phyloP scores from a whole-genome alignment of 2,113 vertebrate genomes.

The Eulemur macaco region DNA sequence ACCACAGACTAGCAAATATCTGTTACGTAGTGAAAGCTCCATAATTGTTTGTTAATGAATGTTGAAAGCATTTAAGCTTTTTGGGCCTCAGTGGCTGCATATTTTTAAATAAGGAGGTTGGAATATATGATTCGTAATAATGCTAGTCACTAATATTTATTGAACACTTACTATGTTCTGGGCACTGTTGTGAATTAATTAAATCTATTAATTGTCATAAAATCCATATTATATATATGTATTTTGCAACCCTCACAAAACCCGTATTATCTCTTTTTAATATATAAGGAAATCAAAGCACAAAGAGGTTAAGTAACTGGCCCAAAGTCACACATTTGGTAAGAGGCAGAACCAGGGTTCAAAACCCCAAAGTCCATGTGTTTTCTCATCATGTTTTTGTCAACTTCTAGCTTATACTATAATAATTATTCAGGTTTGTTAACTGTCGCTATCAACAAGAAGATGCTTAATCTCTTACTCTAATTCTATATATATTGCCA shows the following conservation, averaged over 20 bases:
- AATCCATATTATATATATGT: not conserved
- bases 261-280: not conserved
- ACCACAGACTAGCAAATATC: not conserved
- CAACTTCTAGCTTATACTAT: not conserved
- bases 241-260: too few species aligned
- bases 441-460: not conserved
- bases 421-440: not conserved
- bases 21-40: not conserved
- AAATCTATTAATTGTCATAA: not conserved
- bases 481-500: not conserved
- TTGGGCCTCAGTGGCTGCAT: not conserved
- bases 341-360: not conserved
- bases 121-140: not conserved
- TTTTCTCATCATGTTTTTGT: not conserved
- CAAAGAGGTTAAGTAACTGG: not conserved
- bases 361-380: not conserved
- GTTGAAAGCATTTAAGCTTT: not conserved
- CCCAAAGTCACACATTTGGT: not conserved
- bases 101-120: not conserved
- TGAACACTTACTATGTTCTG: not conserved
- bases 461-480: not conserved
- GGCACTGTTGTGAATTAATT: not conserved
- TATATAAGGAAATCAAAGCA: not conserved
- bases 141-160: not conserved
- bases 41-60: not conserved